Conservation (phyloP, 2,113 vertebrate species). For the Eira barbara region DNA sequence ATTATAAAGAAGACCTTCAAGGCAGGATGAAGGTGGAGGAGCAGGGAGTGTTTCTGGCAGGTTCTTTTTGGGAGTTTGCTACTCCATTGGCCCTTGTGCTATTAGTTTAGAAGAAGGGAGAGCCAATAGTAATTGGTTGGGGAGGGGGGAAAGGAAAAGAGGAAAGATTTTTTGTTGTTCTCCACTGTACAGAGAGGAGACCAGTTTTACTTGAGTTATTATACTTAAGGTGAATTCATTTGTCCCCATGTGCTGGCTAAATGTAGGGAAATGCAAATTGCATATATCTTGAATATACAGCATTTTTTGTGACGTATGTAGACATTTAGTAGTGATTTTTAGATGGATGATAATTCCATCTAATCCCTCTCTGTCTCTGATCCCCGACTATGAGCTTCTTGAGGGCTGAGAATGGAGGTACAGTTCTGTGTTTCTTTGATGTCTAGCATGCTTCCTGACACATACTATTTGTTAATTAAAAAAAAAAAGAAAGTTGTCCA, state of each 20-base stretch:
- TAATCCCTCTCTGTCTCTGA: background rate
- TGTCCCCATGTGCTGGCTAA: background rate
- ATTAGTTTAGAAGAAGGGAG: background rate
- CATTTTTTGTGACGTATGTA: background rate
- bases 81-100: background rate
- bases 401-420: background rate
- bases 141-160: background rate
- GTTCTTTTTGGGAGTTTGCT: background rate
- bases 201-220: background rate
- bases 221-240: background rate
- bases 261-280: background rate
- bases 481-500: background rate
- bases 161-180: background rate
- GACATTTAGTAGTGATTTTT: background rate
- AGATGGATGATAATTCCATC: background rate
- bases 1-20: background rate
- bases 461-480: background rate
- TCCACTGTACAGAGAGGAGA: background rate
- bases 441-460: background rate
- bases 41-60: background rate
- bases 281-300: background rate
- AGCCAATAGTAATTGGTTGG: background rate
- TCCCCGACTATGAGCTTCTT: background rate
- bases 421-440: background rate
- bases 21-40: background rate